Base-by-base conservation (phyloP, 2,888 invertebrate species). In the Melinopterus prodromus region DNA sequence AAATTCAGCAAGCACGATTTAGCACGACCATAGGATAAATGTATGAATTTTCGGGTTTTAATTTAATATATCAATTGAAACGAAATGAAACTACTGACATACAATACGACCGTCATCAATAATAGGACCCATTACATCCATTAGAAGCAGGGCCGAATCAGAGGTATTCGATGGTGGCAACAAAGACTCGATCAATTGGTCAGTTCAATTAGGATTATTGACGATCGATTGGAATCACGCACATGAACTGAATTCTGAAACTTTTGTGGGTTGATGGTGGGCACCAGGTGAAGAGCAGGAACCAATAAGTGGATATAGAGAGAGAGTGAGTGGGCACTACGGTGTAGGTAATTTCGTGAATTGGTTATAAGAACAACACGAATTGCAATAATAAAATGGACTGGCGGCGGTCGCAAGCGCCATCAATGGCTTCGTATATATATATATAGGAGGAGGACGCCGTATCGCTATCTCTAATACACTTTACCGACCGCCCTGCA, bases 401-500 rank as follows among this genome's bases (percentile, higher is more conserved):
- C 86, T 85, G 85, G 82, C 82, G 53, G 53, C 7, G 83, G 84
- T 87, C 88, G 82, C 82, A 26, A 26, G 26, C 84, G 84, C 87
- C 88, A 88, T 88, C 88, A 88, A 79, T 77, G 79, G 77, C 78
- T 77, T 35, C 36, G 76, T 70, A 76, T 69, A 75, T 72, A 38
- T 15, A 70, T 70, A 76, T 69, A 75, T 72, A 38, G 77, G 85
- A 84, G 77, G 84, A 83, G 85, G 86, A 86, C 87, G 86, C 9
- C 35, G 86, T 87, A 87, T 87, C 87, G 87, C 87, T 87, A 87
- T 86, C 87, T 86, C 87, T 88, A 89, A 89, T 89, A 88, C 88
- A 88, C 88, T 89, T 26, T 89, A 88, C 36, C 35, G 87, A 86
- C 86, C 53, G 84, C 85, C 78, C 78, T 85, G 86, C 85, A 88